Evolutionary conservation across 2,797 vertebrate species (phyloP).

Genomic region (Pantherophis vulpinus): DNA sequence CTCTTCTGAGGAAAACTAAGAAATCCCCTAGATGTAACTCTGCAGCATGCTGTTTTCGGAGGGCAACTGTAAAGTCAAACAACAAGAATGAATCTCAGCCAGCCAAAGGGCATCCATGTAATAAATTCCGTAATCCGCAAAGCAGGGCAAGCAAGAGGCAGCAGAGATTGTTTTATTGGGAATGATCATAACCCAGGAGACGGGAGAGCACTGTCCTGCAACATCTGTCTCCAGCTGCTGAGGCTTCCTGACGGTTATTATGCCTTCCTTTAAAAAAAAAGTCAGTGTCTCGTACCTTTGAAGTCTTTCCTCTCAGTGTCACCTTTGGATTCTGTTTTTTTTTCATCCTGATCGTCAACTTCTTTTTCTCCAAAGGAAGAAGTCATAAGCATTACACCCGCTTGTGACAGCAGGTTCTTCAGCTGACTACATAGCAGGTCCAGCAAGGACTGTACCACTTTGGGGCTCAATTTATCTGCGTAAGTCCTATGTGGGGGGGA

Average conservation of each 20-base stretch:
- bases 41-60: conserved; percentile 89
- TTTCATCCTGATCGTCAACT: conserved; percentile 72
- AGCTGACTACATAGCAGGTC: conserved; percentile 96
- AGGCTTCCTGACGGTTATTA: background rate
- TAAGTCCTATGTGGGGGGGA: conserved; percentile 79
- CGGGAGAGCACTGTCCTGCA: background rate
- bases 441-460: conserved; percentile 95
- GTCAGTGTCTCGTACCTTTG: conserved; percentile 76
- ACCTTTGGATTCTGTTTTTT: conserved; percentile 76
- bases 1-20: conserved; percentile 92
- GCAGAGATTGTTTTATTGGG: no score
- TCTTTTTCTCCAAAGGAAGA: conserved; percentile 73
- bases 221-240: rapidly evolving
- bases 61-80: conserved; percentile 74
- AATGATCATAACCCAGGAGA: background rate
- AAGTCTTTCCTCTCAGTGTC: conserved; percentile 91
- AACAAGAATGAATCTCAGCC: background rate
- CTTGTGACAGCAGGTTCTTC: conserved; percentile 93
- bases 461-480: conserved; percentile 92
- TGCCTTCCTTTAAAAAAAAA: no score
- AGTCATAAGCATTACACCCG: conserved; percentile 80
- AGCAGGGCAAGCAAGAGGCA: background rate
- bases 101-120: background rate
- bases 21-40: conserved; percentile 97
- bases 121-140: background rate